phyloP scores from a whole-genome alignment of 2,113 vertebrate genomes.

The Connochaetes taurinus region DNA sequence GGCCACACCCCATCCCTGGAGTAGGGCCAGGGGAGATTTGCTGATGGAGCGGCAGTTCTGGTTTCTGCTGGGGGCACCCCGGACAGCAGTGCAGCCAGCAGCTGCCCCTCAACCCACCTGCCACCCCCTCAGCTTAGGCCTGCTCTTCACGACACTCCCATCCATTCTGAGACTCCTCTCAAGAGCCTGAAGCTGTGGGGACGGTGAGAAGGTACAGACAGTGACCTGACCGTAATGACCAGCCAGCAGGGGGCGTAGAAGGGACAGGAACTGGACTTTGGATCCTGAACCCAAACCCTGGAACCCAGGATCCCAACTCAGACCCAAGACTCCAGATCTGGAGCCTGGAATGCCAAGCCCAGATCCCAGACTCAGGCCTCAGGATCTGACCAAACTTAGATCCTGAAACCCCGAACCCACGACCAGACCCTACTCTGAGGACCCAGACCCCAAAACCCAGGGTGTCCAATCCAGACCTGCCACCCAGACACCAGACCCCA shows the following conservation, averaged over 20 bases:
- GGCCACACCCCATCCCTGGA: not conserved
- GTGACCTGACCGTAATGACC: not conserved
- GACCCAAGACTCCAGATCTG: not conserved
- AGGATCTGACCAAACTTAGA: not conserved
- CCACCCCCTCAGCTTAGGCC: no score
- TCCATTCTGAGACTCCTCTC: no score
- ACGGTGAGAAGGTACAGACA: accelerated
- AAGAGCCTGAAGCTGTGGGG: not conserved
- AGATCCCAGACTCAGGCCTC: not conserved
- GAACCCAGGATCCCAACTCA: not conserved
- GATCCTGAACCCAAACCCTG: not conserved
- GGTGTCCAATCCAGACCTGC: not conserved
- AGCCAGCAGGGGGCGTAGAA: constrained; percentile 54
- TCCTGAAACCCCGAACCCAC: not conserved
- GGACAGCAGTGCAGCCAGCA: not conserved
- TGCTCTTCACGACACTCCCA: not conserved
- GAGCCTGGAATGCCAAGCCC: not conserved
- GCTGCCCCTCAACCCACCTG: not conserved
- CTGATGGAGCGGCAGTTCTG: not conserved
- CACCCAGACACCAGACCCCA: not conserved
- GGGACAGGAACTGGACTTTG: not conserved
- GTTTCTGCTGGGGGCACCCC: not conserved
- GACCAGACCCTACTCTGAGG: not conserved
- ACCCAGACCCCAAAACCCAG: not conserved
- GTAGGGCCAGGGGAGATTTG: not conserved